These are phyloP conservation scores for Lophotis ruficrista DNA, from an alignment of 2,113 vertebrate genomes.

Conservation along the genomic window DNA sequence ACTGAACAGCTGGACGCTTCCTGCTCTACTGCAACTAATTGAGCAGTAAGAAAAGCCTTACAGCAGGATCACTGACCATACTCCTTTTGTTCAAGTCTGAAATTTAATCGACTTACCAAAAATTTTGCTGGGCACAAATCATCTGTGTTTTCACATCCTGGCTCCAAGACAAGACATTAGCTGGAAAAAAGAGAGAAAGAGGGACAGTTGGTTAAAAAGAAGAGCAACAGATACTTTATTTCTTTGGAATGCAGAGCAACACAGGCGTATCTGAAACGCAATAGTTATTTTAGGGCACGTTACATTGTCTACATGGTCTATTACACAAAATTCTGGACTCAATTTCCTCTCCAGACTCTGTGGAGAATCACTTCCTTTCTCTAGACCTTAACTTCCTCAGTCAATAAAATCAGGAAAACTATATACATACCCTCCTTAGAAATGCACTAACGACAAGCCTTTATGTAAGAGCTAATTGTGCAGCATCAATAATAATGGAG, in stretches of 20 bases:
- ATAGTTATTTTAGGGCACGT: neutral
- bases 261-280: neutral
- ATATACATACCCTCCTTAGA: neutral
- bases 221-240: neutral
- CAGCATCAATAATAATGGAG: neutral
- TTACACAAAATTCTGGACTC: neutral
- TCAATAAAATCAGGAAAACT: neutral
- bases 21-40: neutral
- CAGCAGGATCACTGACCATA: neutral
- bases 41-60: neutral
- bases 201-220: neutral
- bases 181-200: neutral
- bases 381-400: neutral
- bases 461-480: neutral
- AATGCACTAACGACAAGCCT: neutral
- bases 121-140: neutral
- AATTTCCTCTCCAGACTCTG: neutral
- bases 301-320: neutral
- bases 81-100: neutral
- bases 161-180: neutral
- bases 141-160: neutral
- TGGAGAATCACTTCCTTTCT: constrained; percentile 32
- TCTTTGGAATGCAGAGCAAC: neutral
- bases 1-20: neutral
- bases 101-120: neutral